These are phyloP conservation scores for Porphyrio hochstetteri DNA, from an alignment of 2,113 vertebrate genomes.

Conservation along the genomic window DNA sequence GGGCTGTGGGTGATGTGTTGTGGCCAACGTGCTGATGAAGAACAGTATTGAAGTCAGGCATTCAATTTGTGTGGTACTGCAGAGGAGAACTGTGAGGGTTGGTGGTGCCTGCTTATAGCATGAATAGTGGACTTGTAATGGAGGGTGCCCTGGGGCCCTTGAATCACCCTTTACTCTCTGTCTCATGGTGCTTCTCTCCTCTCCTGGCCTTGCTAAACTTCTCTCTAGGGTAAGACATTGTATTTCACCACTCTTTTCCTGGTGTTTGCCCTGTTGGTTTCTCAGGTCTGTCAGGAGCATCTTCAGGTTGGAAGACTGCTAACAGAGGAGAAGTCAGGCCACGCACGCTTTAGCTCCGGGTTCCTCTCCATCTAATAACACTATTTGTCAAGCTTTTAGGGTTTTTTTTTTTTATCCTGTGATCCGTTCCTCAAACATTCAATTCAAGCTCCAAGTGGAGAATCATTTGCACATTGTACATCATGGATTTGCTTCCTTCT, in stretches of 20 bases:
- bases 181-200: background rate
- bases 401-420: constrained; percentile 3
- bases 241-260: background rate
- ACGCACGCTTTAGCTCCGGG: background rate
- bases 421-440: constrained; percentile 55
- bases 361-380: constrained; percentile 46
- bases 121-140: background rate
- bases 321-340: constrained; percentile 9
- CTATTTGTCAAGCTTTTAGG: constrained; percentile 56
- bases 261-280: constrained; percentile 33
- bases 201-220: background rate
- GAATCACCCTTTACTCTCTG: background rate
- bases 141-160: background rate
- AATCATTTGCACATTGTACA: constrained; percentile 48
- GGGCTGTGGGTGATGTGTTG: background rate
- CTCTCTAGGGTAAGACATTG: background rate
- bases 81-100: background rate
- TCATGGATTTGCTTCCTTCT: constrained; percentile 36
- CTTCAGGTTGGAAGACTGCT: constrained; percentile 9
- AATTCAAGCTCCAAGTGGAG: constrained; percentile 55
- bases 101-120: background rate
- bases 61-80: background rate
- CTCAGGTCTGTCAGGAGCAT: constrained; percentile 34
- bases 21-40: background rate
- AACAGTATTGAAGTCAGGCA: background rate